Evolutionary conservation across 2,113 vertebrate genomes (phyloP), one percentile per base, ranked within the genome.

Genomic region (Glaucomys volans): DNA sequence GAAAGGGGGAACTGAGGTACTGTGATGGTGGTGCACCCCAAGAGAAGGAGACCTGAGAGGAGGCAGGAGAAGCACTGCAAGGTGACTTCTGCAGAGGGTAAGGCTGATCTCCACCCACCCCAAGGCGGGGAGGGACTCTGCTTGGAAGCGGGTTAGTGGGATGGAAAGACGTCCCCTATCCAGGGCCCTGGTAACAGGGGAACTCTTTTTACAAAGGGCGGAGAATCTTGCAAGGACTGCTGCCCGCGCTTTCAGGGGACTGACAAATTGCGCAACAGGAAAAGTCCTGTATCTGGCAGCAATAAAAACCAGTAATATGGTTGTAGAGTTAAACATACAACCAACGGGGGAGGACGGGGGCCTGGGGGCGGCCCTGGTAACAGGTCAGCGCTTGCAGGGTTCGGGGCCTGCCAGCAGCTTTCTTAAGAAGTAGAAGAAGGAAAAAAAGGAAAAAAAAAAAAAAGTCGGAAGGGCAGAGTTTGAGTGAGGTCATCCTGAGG

Each of bases 181-280:
- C 95, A 97, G 96, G 96, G 50, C 85, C 97, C 98, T 98, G 93
- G 96, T 40, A 59, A 26, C 92, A 7, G 47, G 54, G 40, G 30
- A 3, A 2, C 57, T 26, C n/a, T 0, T n/a, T n/a, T 74, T 44
- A 91, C 95, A 77, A 80, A 96, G 91, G 47, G 57, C 16, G 1
- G 32, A 37, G 71, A 50, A 28, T 13, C 75, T 93, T 97, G 97
- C 98, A 95, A 95, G 95, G 96, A 97, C 94, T 42, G 97, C 87
- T 28, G 93, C 81, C 44, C 96, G 95, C 82, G 97, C 98, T 98
- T 97, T 90, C 95, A 26, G 32, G 97, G 95, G 93, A 98, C 90
- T 97, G 98, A 98, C 97, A 79, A 97, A 95, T 97, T 98, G 97
- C 97, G 97, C 97, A 99, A 98, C 96, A 97, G 91, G 97, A 96